Evolutionary conservation across 2,113 vertebrate genomes (phyloP).

Genomic region (Sterrhoptilus dennistouni): DNA sequence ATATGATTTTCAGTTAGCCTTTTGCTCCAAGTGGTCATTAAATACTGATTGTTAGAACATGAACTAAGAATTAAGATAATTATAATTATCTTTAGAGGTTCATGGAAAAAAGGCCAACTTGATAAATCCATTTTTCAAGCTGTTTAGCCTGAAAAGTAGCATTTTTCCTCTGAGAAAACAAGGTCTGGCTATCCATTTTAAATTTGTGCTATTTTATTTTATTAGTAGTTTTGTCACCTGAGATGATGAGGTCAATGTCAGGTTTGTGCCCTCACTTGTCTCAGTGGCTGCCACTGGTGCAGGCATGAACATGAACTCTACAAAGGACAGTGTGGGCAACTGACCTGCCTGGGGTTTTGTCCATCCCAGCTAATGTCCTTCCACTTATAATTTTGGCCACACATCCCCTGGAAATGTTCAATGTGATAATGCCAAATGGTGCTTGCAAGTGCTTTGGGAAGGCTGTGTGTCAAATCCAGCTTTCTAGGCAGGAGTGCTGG

Average conservation of each 20-base stretch:
- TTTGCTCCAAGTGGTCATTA: neutral
- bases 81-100: neutral
- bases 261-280: neutral
- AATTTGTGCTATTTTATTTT: neutral
- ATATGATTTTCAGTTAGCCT: neutral
- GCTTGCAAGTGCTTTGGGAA: neutral
- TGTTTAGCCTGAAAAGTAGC: neutral
- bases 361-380: neutral
- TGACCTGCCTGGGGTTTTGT: neutral
- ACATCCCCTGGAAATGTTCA: neutral
- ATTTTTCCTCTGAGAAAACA: neutral
- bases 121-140: neutral
- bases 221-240: neutral
- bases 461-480: neutral
- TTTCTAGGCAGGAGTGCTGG: neutral
- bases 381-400: neutral
- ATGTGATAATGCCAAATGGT: neutral
- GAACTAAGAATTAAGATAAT: neutral
- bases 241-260: neutral
- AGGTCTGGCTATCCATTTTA: neutral
- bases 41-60: neutral
- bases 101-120: neutral
- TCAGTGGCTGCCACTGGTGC: neutral
- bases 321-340: neutral
- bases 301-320: neutral